Conservation (phyloP, 2,797 vertebrate genomes). For the Oreochromis mossambicus region DNA sequence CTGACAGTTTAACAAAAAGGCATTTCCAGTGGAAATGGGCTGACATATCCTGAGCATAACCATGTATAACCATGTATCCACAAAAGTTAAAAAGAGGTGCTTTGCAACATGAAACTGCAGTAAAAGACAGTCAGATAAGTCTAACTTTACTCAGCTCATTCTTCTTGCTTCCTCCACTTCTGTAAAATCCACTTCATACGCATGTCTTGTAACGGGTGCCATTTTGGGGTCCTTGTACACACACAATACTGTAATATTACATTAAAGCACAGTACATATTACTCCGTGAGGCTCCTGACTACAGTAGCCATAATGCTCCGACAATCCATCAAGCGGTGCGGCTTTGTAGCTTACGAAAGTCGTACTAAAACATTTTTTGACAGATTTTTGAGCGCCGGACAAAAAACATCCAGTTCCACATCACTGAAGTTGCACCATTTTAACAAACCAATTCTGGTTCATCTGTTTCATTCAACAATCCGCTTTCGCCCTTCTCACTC, state of each 20-base stretch:
- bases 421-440: neutral
- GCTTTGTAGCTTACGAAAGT: neutral
- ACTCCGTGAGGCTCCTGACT: neutral
- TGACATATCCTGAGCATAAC: neutral
- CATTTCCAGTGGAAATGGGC: neutral
- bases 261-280: neutral
- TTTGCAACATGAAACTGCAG: neutral
- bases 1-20: neutral
- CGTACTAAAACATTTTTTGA: neutral
- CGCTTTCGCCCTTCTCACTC: no score
- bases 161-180: neutral
- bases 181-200: neutral
- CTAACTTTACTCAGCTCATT: accelerated
- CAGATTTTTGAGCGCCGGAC: accelerated
- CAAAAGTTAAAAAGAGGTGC: neutral
- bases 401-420: neutral
- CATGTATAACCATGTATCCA: neutral
- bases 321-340: neutral
- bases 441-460: neutral
- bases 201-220: neutral
- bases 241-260: neutral
- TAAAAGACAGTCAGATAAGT: neutral
- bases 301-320: neutral
- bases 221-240: neutral
- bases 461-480: neutral